These are phyloP conservation scores for Scomber scombrus DNA, from an alignment of 2,113 vertebrate species.

Conservation along the genomic window DNA sequence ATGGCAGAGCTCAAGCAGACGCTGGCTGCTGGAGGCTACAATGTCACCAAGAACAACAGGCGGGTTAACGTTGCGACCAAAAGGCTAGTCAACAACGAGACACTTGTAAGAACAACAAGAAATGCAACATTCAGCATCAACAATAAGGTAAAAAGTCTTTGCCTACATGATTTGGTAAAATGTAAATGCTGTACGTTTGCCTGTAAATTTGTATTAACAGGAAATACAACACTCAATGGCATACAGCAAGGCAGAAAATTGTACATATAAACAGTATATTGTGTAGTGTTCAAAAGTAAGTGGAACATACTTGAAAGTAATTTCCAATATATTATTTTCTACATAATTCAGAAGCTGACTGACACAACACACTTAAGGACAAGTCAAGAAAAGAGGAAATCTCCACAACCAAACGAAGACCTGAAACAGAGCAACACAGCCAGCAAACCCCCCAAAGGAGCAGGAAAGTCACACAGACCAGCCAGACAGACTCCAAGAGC, in stretches of 20 bases:
- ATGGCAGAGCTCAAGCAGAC: constrained; percentile 60
- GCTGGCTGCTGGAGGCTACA: constrained; percentile 46
- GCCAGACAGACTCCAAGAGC: not conserved
- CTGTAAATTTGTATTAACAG: not conserved
- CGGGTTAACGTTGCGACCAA: constrained; percentile 22
- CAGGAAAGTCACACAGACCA: constrained; percentile 3
- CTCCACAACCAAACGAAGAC: constrained; percentile 10
- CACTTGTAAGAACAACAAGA: constrained; percentile 27
- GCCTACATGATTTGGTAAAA: not conserved
- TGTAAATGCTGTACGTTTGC: not conserved
- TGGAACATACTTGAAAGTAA: too few relatives aligned
- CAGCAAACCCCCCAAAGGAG: not conserved
- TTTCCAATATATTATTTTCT: not conserved
- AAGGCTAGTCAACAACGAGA: constrained; percentile 27
- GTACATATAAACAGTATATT: too few relatives aligned
- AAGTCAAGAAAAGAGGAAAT: not conserved
- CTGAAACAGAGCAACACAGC: not conserved
- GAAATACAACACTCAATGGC: not conserved
- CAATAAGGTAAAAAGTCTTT: constrained; percentile 27
- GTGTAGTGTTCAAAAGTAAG: too few relatives aligned
- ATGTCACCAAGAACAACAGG: constrained; percentile 47
- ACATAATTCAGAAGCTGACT: not conserved
- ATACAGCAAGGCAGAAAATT: not conserved
- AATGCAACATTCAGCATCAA: constrained; percentile 21
- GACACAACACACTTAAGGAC: not conserved